Evolutionary conservation across 2,113 vertebrate genomes (phyloP), one percentile per base, ranked within the genome.

Genomic region (Dasyprocta punctata): DNA sequence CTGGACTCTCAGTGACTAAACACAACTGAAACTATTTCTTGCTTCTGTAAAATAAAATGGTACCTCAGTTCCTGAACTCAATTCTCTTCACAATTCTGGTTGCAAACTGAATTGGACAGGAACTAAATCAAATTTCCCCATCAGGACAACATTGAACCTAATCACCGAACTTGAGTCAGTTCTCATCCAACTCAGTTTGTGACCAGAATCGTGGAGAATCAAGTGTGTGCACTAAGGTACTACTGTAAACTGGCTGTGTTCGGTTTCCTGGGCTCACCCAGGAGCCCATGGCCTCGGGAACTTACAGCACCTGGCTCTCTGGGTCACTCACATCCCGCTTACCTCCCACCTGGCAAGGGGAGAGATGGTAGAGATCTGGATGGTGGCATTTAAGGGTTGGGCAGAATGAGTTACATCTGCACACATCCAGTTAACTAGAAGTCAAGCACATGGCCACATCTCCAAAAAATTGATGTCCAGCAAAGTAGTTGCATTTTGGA

Each of bases 241-340:
- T 16, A 28, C 24, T 30, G 6, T 17, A 12, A 22, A 20, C n/a
- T 22, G 69, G 20, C 19, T 1, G 1, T 7, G 4, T 33, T 86
- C n/a, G n/a, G 11, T 19, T 83, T 63, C 4, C 0, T 17, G 41
- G 1, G 20, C 10, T 26, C 20, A 0, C 49, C 71, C 54, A 33
- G 11, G 58, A 20, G 7, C 11, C 28, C 44, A 0, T 7, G n/a
- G 20, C 73, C 36, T 11, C 28, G 33, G n/a, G 87, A 94, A 7
- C 36, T 63, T 30, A 2, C 3, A 14, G 6, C 56, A 30, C 12
- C 0, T 14, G 10, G 7, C 3, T 20, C 5, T 36, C 73, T 1
- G 22, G 47, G 56, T 36, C 26, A 73, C 80, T 38, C 65, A 38
- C 5, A 49, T n/a, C 1, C 44, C 33, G 49, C 12, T 2, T 0